Evolutionary conservation across 2,113 vertebrate species (phyloP).

Genomic region (Rhea pennata): DNA sequence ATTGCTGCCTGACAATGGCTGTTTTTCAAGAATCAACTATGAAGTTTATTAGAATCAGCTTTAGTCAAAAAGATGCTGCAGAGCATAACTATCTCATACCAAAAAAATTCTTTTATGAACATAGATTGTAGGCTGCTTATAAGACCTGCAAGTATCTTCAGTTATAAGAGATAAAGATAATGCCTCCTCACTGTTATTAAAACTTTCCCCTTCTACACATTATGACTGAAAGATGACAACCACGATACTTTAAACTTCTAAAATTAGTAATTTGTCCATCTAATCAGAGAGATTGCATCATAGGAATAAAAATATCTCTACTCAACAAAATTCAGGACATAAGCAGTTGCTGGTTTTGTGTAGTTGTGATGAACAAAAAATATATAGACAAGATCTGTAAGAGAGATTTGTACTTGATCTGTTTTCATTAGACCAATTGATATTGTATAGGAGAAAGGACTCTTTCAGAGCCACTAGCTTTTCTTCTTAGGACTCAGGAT

Average conservation of each 20-base stretch:
- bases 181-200: neutral
- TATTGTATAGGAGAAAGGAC: neutral
- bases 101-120: conserved; percentile 18
- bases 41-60: conserved; percentile 56
- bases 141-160: neutral
- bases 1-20: conserved; percentile 45
- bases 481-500: neutral
- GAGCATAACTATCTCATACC: conserved; percentile 32
- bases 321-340: neutral
- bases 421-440: neutral
- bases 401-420: neutral
- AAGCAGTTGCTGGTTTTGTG: neutral
- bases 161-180: neutral
- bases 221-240: neutral
- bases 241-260: neutral
- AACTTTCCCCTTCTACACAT: accelerated
- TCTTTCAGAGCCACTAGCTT: neutral
- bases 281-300: neutral
- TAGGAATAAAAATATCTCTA: neutral
- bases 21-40: conserved; percentile 44
- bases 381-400: neutral
- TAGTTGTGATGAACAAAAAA: neutral
- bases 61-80: conserved; percentile 43
- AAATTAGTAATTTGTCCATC: neutral
- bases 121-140: neutral